Evolutionary conservation across 2,888 invertebrate genomes (phyloP).

Genomic region (Oeneis ivallda): DNA sequence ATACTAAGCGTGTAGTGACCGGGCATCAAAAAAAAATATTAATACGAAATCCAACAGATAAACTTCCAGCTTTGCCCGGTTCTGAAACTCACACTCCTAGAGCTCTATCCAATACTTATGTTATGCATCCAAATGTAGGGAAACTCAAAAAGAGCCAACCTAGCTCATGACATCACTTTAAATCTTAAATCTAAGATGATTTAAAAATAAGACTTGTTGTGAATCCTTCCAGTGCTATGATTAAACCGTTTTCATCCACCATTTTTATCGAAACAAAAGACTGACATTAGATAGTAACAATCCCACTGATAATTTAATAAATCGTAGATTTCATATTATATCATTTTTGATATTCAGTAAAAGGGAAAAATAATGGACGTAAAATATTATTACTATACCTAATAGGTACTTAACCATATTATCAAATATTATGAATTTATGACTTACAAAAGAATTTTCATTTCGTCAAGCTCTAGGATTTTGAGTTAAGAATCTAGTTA

Average conservation of each 20-base stretch:
- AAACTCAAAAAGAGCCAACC: slow-evolving; percentile 73
- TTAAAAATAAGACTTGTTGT: slow-evolving; percentile 51
- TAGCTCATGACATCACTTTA: slow-evolving; percentile 65
- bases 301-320: slow-evolving; percentile 39
- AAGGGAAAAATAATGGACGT: background rate
- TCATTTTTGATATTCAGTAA: slow-evolving; percentile 9
- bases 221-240: slow-evolving; percentile 80
- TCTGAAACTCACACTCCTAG: slow-evolving; percentile 79
- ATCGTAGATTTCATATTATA: slow-evolving; percentile 25
- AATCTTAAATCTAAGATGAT: slow-evolving; percentile 23
- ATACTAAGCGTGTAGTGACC: slow-evolving; percentile 85
- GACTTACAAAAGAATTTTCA: background rate
- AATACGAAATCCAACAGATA: slow-evolving; percentile 88
- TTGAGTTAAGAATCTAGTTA: slow-evolving; percentile 33
- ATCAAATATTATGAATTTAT: background rate
- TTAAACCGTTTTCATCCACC: slow-evolving; percentile 61
- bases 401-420: background rate
- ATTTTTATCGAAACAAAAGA: slow-evolving; percentile 59
- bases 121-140: slow-evolving; percentile 77
- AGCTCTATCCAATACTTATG: slow-evolving; percentile 87
- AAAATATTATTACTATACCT: background rate
- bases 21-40: slow-evolving; percentile 80
- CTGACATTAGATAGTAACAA: slow-evolving; percentile 55
- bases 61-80: slow-evolving; percentile 85
- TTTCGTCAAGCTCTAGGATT: slow-evolving; percentile 32